Evolutionary conservation across 2,888 invertebrate species (phyloP).

Genomic region (Liodrosophila aerea): DNA sequence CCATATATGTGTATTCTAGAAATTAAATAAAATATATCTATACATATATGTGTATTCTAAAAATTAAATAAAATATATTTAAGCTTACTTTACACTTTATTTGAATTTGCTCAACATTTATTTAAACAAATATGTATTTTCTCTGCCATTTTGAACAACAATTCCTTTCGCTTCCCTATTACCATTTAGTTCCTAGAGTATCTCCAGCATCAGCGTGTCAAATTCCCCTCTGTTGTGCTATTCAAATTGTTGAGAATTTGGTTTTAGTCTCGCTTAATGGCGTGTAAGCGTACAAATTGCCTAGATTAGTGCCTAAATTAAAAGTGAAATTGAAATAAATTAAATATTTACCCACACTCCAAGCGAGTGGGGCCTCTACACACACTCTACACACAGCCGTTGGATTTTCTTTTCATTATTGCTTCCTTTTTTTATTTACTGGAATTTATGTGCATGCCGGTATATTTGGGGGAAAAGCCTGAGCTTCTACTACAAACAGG

Average conservation of each 20-base stretch:
- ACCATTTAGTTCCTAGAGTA: conserved; percentile 24
- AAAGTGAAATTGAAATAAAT: conserved; percentile 78
- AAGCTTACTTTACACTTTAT: too few relatives aligned
- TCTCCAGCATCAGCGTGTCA: conserved; percentile 29
- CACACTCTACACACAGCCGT: conserved; percentile 16
- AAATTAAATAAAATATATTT: too few relatives aligned
- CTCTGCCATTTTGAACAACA: not conserved
- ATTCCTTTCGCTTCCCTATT: too few relatives aligned
- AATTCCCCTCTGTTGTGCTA: not conserved
- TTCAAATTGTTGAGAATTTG: conserved; percentile 29
- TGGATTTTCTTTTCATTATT: conserved; percentile 35
- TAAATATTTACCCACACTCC: conserved; percentile 65
- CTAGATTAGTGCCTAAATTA: conserved; percentile 78
- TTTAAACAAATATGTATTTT: not conserved
- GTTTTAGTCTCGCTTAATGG: conserved; percentile 60
- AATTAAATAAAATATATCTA: too few relatives aligned
- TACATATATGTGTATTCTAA: too few relatives aligned
- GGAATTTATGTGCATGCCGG: conserved; percentile 55
- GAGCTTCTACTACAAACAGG: not conserved
- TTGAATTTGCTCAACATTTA: not conserved
- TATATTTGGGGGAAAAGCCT: conserved; percentile 13
- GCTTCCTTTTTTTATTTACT: conserved; percentile 18
- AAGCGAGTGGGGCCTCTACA: conserved; percentile 26
- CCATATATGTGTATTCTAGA: too few relatives aligned
- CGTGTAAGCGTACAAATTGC: conserved; percentile 77